Base-by-base conservation (phyloP, 1,140 invertebrate species). In the Copidosoma floridanum region DNA sequence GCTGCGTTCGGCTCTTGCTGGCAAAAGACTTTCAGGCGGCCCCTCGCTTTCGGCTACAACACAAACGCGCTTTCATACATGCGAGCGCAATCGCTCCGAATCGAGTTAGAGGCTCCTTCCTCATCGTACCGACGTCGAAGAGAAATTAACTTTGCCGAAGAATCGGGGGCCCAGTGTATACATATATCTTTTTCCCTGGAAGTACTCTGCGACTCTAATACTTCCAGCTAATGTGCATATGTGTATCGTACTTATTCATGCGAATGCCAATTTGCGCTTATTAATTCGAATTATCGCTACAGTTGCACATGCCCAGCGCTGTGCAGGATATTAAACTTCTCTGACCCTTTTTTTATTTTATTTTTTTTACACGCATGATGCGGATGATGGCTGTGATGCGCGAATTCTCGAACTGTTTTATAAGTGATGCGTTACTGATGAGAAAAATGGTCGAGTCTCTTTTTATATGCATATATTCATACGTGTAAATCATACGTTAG, bases 301-400 rank as follows among this genome's bases (percentile, higher is more conserved):
- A 21, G 14, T 50, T 63, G 69, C 62, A 74, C 76, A 71, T 76
- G 71, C 70, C 68, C 65, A 68, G 64, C 71, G 47, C 37, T n/a
- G 1, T 24, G 24, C 37, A 78, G 77, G 77, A 80, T 79, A 80
- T 80, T 76, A 79, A 78, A 80, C 78, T n/a, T 76, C 78, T 74
- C 62, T 78, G 76, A 78, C 78, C 78, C 70, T 57, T 50, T 72
- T n/a, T n/a, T n/a, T n/a, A n/a, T n/a, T n/a, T n/a, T n/a, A n/a
- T n/a, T n/a, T n/a, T n/a, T n/a, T n/a, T n/a, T n/a, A n/a, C n/a
- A n/a, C n/a, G n/a, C n/a, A n/a, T n/a, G n/a, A n/a, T 74, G 68
- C 66, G 70, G 68, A 68, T 68, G 57, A 66, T 66, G 57, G 61
- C 61, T 61, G 46, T 16, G 40, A 27, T 12, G 10, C 29, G 20